Base-by-base conservation (phyloP, 2,113 vertebrate species). In the Ceuthmochares aereus region DNA sequence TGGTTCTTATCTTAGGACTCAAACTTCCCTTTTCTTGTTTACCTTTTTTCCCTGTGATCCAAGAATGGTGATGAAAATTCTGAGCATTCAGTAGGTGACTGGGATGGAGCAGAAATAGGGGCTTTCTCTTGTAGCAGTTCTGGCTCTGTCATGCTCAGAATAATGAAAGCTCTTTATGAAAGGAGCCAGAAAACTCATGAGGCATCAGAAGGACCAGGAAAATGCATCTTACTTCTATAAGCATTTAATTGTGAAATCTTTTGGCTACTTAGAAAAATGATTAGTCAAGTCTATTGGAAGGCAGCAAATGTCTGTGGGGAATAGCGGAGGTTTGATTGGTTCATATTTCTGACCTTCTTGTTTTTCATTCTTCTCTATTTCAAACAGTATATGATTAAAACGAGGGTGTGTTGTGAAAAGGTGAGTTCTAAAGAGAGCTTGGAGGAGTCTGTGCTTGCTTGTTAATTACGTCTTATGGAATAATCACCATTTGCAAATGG, bases 211-310 rank as follows among this genome's bases (percentile, higher is more conserved):
- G 56, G n/a, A 96, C 69, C 69, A 60, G 68, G 60, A 89, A 84
- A 52, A 81, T 67, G 76, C 60, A 29, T 95, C 77, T 85, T 93
- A 79, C 55, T 92, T 93, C 79, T 82, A 36, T 92, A 82, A 79
- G 62, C 40, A 26, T 93, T 95, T 94, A 94, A 85, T 79, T 89
- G 84, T 0, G 0, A 95, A 89, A 89, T 89, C 77, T 93, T 95
- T 87, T 83, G 49, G 29, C 82, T 94, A n/a, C 79, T 95, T 79
- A 89, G 34, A 91, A 95, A 78, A 95, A 86, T 54, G 63, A 77
- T 90, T 63, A 92, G 85, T 92, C 70, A 88, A 92, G 75, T 16
- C 75, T 90, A 5, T 62, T 90, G 88, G 90, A 95, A 95, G 72
- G 86, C 60, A 80, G 14, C 3, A 6, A 86, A 34, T 70, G 29